phyloP scores from a whole-genome alignment of 2,797 vertebrate species.

The Anas flavirostris region DNA sequence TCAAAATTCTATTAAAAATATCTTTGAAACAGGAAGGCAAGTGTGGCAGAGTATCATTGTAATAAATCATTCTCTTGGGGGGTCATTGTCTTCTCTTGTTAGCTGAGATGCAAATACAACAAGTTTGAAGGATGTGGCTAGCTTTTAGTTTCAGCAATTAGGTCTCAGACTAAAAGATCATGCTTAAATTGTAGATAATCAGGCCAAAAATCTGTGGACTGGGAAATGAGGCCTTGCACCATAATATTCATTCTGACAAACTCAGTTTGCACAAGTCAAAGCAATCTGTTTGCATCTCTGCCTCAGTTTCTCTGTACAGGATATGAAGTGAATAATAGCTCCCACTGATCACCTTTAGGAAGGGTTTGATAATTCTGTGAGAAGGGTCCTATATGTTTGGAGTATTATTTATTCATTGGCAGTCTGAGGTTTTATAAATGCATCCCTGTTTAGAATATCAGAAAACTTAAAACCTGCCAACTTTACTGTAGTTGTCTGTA shows the following conservation, averaged over 20 bases:
- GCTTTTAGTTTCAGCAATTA: neutral
- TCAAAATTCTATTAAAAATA: neutral
- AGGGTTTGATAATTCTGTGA: neutral
- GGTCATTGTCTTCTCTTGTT: neutral
- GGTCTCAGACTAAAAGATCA: neutral
- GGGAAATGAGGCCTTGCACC: neutral
- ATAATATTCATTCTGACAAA: neutral
- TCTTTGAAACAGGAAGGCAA: neutral
- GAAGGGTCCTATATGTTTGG: rapidly evolving
- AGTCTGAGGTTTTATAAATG: neutral
- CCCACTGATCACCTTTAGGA: neutral
- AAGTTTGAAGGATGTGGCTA: neutral
- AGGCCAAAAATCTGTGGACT: neutral
- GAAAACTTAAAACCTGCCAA: neutral
- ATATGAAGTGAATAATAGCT: neutral
- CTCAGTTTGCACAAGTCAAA: neutral
- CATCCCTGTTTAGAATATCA: neutral
- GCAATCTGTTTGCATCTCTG: neutral
- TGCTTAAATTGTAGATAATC: neutral
- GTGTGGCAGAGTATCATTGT: neutral
- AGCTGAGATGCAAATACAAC: neutral
- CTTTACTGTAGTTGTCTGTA: neutral
- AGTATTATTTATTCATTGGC: neutral
- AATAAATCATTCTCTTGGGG: rapidly evolving
- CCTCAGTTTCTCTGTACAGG: neutral